A percentile compares a stretch with the other conserved stretches of the same genome.
phyloP scores from a whole-genome alignment of 2,888 invertebrate species.

The Alviniconcha strummeri region DNA sequence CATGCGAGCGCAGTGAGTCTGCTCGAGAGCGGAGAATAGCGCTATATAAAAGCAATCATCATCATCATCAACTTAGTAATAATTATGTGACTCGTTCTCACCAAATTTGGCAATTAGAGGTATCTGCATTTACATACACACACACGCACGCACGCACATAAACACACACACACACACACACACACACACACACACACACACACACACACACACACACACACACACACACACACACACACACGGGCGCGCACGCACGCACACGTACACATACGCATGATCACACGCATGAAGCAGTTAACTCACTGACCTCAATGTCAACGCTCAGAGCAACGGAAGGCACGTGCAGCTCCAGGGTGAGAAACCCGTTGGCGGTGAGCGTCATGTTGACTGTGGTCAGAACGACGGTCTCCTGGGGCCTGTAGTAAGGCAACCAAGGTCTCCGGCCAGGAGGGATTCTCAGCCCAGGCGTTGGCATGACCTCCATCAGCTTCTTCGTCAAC shows the following conservation, averaged over 20 bases:
- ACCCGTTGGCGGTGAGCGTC: conserved; percentile 51
- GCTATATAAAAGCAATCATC: too few species aligned
- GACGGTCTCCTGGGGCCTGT: not conserved
- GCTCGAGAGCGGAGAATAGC: too few species aligned
- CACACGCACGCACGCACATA: not conserved
- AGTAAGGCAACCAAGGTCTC: not conserved
- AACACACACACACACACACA: not conserved
- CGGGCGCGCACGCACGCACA: too few species aligned
- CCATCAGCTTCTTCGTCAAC: not conserved
- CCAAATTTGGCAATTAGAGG: too few species aligned
- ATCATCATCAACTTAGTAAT: too few species aligned
- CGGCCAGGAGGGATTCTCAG: too few species aligned
- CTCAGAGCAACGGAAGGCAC: conserved; percentile 52
- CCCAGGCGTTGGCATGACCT: not conserved
- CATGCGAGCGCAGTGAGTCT: too few species aligned
- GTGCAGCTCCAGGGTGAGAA: conserved; percentile 50
- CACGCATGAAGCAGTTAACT: too few species aligned
- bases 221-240: conserved; percentile 1
- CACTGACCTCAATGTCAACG: conserved; percentile 43
- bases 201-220: not conserved
- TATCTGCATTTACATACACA: too few species aligned
- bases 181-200: not conserved
- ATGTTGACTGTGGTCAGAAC: conserved; percentile 21
- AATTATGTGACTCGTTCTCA: too few species aligned
- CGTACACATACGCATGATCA: too few species aligned